Evolutionary conservation across 37 sponge, comb jelly and placozoan species (phyloP), one percentile per base, ranked within the genome.

Genomic region (Beroe ovata): DNA sequence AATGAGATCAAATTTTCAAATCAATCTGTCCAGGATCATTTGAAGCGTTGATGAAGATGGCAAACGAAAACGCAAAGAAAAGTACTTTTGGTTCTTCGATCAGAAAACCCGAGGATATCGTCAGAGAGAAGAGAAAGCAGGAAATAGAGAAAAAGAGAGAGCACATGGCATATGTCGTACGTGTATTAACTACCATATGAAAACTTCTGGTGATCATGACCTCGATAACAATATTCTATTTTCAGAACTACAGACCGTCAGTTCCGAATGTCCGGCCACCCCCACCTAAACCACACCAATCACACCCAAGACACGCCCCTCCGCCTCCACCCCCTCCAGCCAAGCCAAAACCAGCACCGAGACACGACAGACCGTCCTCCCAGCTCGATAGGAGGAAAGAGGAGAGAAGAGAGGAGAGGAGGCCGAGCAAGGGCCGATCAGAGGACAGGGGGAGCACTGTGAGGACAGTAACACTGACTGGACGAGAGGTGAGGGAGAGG

Each of bases 11-110:
- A n/a, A n/a, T n/a, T n/a, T n/a, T n/a, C n/a, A n/a, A n/a, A n/a
- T n/a, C n/a, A n/a, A n/a, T n/a, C n/a, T 11, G 59, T 11, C 16
- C 63, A 66, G 69, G 69, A 66, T 77, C 84, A 3, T 77, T 77
- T 20, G 84, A 77, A 14, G 84, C 39, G 22, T n/a, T 77, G 47
- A 77, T 77, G 84, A 37, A 6, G 84, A 40, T 42, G 28, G 84
- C 84, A 39, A 20, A 39, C 1, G 38, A 77, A 19, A 77, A 77
- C 28, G 38, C 84, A 14, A 42, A 42, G 25, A 33, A 77, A 19
- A 35, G 47, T 3, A 77, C 28, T 22, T 77, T 77, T 41, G 84
- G 84, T 0, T 8, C 84, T 16, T 26, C n/a, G 1, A 39, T 77
- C 22, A 77, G 28, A 25, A 39, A 23, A 77, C 84, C 84, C 11